Evolutionary conservation across 2,888 invertebrate genomes (phyloP).

Genomic region (Ectemnius cavifrons): DNA sequence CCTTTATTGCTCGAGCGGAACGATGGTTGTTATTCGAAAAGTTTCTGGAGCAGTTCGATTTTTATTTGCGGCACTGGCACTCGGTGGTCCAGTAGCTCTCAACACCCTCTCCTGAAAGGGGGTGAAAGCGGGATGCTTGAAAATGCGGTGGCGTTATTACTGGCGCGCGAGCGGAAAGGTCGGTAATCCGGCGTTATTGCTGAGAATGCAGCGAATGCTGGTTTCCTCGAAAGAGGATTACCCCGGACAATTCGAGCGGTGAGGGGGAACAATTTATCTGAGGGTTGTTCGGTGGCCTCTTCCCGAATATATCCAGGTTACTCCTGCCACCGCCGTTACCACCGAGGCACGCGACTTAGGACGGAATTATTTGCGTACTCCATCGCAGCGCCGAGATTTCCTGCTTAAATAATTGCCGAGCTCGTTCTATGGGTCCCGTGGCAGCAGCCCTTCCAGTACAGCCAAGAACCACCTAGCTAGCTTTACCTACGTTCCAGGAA

Average conservation of each 20-base stretch:
- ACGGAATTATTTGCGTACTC: constrained; percentile 13
- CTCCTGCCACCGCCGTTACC: not conserved
- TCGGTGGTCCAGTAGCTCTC: no score
- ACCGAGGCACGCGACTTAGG: not conserved
- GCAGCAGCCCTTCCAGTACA: not conserved
- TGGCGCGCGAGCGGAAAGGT: not conserved
- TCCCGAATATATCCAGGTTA: constrained; percentile 23
- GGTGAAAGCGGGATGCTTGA: no score
- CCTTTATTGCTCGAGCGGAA: no score
- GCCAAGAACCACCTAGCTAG: not conserved
- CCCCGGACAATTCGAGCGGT: not conserved
- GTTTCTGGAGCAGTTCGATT: no score
- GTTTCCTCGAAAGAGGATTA: constrained; percentile 30
- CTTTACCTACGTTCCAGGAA: not conserved
- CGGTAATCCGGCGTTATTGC: constrained; percentile 39
- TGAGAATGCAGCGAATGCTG: constrained; percentile 27
- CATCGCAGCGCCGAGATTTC: constrained; percentile 1
- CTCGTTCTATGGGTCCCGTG: constrained; percentile 1
- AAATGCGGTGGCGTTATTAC: no score
- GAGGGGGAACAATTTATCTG: constrained; percentile 31
- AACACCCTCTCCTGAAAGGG: no score
- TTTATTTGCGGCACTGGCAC: no score
- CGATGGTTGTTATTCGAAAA: no score
- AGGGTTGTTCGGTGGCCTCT: constrained; percentile 16
- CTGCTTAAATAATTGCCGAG: constrained; percentile 16